Percentiles rank a stretch among this genome's conserved stretches.
phyloP scores from a whole-genome alignment of 35 echinoderm and acorn worm genomes.

The Apostichopus parvimensis region DNA sequence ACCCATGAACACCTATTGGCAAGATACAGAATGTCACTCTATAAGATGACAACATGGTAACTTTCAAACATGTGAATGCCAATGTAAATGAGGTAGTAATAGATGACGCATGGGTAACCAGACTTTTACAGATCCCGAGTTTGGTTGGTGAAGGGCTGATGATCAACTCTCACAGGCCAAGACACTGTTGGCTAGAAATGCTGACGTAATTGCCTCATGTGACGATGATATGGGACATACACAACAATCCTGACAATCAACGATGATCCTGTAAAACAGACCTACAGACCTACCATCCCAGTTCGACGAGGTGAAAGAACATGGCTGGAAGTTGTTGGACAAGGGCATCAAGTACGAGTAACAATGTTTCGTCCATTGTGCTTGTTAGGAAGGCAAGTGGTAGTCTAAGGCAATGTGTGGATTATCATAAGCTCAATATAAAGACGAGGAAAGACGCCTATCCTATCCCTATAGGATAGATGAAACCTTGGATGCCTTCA shows the following conservation, averaged over 20 bases:
- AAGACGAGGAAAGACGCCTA: slow-evolving; percentile 52
- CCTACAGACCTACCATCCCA: slow-evolving; percentile 54
- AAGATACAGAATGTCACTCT: background rate
- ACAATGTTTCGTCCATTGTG: slow-evolving; percentile 44
- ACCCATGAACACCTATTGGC: background rate
- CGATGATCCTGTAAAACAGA: slow-evolving; percentile 48
- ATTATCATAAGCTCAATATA: slow-evolving; percentile 56
- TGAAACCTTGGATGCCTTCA: slow-evolving; percentile 44
- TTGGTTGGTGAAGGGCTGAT: slow-evolving; percentile 26
- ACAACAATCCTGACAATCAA: slow-evolving; percentile 30
- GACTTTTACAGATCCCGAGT: background rate
- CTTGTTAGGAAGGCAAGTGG: slow-evolving; percentile 61
- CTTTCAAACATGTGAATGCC: background rate
- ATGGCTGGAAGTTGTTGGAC: slow-evolving; percentile 30
- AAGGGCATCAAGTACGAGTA: background rate
- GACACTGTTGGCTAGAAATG: slow-evolving; percentile 34
- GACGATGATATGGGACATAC: slow-evolving; percentile 60
- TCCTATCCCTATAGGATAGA: slow-evolving; percentile 60
- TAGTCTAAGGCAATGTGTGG: slow-evolving; percentile 41
- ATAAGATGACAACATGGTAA: background rate
- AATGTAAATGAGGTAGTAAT: background rate
- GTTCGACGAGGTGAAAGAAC: slow-evolving; percentile 61
- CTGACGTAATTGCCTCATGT: slow-evolving; percentile 50
- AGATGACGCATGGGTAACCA: background rate
- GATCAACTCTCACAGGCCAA: no score